Base-by-base conservation (phyloP, 2,113 vertebrate genomes). In the Felis catus region DNA sequence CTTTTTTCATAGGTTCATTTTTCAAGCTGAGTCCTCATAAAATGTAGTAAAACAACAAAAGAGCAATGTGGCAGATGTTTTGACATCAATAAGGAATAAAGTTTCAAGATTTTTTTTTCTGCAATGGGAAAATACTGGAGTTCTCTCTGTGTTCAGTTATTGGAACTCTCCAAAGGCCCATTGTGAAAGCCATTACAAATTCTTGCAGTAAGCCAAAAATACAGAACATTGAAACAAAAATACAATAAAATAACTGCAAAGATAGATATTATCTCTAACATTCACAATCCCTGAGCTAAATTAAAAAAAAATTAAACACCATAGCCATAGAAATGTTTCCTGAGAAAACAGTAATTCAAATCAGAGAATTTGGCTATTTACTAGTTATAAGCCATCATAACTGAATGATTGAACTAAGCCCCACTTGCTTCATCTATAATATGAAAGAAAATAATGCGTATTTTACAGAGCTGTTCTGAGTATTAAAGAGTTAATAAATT, bases 281-380 rank as follows among this genome's bases (percentile, higher is more conserved):
- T 89, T 78, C 21, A 31, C 41, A 87, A 48, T 58, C 19, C 25
- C 15, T 80, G 63, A 51, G 29, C 2, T 89, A 74, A 95, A 91
- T 84, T 95, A 80, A 36, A 85, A 96, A 82, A 58, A 82, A 90
- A 78, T 87, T 76, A 87, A 93, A 82, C 10, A 65, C 4, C 23
- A 41, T 74, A 89, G 16, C 39, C 27, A 88, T 55, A 27, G 16
- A 31, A 89, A 70, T 36, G 7, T 71, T 92, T 83, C 15, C 90
- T 36, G 16, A 87, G 63, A 27, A 91, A 95, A 51, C 12, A 36
- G 74, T 88, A 91, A 61, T 89, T 82, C 31, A 89, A 39, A 85
- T 33, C 36, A 21, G 7, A 63, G 12, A 45, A 3, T 53, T 48
- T 61, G 11, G 1, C 25, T 78, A n/a, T 93, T 95, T 78, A 89